These are phyloP conservation scores for Ecdyonurus torrentis DNA, from an alignment of 2,888 invertebrate species.

Conservation along the genomic window DNA sequence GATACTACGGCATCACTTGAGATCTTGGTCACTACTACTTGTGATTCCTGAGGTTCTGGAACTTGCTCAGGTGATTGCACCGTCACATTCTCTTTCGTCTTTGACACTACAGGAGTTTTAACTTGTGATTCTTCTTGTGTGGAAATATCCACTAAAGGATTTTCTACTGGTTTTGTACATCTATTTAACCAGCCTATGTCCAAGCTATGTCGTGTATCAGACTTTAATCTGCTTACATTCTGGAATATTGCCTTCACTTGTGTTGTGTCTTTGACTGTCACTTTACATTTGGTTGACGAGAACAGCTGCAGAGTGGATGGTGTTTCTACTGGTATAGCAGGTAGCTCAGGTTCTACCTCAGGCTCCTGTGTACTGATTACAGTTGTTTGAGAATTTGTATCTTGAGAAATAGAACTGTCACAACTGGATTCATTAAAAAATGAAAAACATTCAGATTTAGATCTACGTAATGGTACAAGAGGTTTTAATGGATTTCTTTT, in stretches of 20 bases:
- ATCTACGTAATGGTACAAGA: constrained; percentile 3
- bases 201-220: constrained; percentile 25
- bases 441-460: background rate
- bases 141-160: background rate
- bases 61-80: no score
- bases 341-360: constrained; percentile 16
- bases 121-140: background rate
- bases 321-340: constrained; percentile 13
- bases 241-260: background rate
- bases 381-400: constrained; percentile 17
- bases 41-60: no score
- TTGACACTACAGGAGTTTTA: background rate
- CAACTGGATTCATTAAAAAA: background rate
- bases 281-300: background rate
- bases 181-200: constrained; percentile 42
- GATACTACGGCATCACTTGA: no score
- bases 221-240: constrained; percentile 22
- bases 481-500: constrained; percentile 64
- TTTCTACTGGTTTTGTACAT: constrained; percentile 21
- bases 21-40: no score
- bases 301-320: background rate
- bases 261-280: background rate
- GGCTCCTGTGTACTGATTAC: constrained; percentile 23
- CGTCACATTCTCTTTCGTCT: background rate
- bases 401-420: constrained; percentile 14